Evolutionary conservation across 2,797 vertebrate genomes (phyloP).

Genomic region (Decapterus maruadsi): DNA sequence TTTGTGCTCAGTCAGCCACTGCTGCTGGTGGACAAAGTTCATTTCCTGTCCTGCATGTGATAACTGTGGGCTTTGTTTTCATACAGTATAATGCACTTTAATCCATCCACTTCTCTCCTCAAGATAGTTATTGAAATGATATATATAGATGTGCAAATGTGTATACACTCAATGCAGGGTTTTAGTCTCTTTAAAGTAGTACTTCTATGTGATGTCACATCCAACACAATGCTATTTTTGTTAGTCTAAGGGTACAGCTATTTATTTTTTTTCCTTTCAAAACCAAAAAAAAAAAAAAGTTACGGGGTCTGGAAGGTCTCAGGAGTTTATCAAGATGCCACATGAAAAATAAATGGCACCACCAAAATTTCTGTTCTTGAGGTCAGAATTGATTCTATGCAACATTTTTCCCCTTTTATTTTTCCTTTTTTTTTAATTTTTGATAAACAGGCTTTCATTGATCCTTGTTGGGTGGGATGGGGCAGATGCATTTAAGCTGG

Average conservation of each 20-base stretch:
- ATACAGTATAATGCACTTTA: conserved; percentile 84
- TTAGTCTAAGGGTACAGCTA: conserved; percentile 75
- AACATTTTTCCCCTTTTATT: conserved; percentile 68
- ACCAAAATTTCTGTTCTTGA: conserved; percentile 75
- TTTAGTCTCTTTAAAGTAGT: conserved; percentile 78
- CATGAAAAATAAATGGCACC: conserved; percentile 64
- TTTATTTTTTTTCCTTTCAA: conserved; percentile 72
- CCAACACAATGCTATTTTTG: conserved; percentile 77
- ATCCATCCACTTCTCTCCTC: conserved; percentile 76
- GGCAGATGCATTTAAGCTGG: conserved; percentile 40
- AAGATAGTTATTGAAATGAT: conserved; percentile 67
- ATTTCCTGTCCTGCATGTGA: conserved; percentile 76
- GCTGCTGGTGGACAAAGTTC: conserved; percentile 45
- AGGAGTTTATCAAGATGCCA: conserved; percentile 75
- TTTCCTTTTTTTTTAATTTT: background rate
- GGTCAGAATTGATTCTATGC: conserved; percentile 85
- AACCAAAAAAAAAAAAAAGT: conserved; percentile 63
- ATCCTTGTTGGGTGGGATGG: conserved; percentile 44
- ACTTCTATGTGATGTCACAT: conserved; percentile 76
- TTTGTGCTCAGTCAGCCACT: conserved; percentile 6
- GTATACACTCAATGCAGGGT: conserved; percentile 82
- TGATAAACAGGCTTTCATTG: conserved; percentile 51
- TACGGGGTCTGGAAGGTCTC: conserved; percentile 72
- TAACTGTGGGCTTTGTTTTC: conserved; percentile 76
- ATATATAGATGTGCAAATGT: conserved; percentile 75